Evolutionary conservation across 2,888 invertebrate species (phyloP).

Genomic region (Nymphalis c-album): DNA sequence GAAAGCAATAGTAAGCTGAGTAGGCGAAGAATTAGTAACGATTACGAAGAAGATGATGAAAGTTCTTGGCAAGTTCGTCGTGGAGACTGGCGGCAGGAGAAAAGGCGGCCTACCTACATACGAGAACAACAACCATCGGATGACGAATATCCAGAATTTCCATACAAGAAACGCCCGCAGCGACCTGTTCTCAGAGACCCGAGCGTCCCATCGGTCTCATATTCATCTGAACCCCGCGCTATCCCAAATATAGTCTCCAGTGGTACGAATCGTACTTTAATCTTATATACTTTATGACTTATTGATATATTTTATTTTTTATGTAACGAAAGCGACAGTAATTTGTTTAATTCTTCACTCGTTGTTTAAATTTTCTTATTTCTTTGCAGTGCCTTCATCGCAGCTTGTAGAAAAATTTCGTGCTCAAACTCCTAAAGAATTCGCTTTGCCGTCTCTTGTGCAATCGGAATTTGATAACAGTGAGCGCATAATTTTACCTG

Average conservation of each 20-base stretch:
- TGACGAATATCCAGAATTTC: neutral
- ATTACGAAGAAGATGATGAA: neutral
- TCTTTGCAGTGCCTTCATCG: constrained; percentile 49
- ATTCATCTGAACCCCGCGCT: neutral
- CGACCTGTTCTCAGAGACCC: neutral
- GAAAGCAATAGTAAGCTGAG: neutral
- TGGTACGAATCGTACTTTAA: neutral
- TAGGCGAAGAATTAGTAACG: neutral
- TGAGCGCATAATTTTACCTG: constrained; percentile 41
- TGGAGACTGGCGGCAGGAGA: neutral
- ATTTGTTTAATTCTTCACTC: neutral
- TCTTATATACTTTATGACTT: neutral
- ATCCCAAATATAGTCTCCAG: constrained; percentile 1
- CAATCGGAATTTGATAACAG: constrained; percentile 40
- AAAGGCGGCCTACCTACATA: neutral
- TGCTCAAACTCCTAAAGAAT: constrained; percentile 48
- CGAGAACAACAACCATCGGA: neutral
- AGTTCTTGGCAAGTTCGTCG: neutral
- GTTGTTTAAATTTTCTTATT: neutral
- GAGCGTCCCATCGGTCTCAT: neutral
- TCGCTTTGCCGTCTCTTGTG: constrained; percentile 54
- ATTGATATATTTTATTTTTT: neutral
- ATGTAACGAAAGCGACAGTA: neutral
- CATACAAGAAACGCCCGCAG: neutral
- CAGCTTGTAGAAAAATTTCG: constrained; percentile 55